phyloP scores from a whole-genome alignment of 1,140 invertebrate genomes.

The Anastrepha obliqua region DNA sequence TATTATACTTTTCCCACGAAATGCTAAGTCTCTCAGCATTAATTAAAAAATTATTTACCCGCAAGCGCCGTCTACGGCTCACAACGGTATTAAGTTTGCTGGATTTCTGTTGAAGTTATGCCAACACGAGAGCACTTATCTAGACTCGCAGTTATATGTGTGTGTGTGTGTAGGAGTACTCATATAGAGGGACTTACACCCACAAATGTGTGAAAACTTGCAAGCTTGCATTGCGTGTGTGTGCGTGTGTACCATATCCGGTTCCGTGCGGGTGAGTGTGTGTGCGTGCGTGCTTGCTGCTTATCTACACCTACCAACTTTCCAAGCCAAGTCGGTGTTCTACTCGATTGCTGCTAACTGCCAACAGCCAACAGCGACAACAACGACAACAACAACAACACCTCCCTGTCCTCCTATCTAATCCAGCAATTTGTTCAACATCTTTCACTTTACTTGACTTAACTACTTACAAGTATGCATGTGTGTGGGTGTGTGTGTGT shows the following conservation, averaged over 20 bases:
- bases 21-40: no score
- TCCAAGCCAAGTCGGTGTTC: constrained; percentile 6
- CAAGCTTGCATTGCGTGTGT: background rate
- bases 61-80: no score
- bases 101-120: no score
- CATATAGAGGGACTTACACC: no score
- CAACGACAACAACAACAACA: background rate
- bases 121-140: no score
- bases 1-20: no score
- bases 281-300: background rate
- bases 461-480: constrained; percentile 3
- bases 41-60: no score
- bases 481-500: background rate
- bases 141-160: no score
- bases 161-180: no score
- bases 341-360: background rate
- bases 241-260: background rate
- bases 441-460: constrained; percentile 29
- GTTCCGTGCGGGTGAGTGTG: background rate
- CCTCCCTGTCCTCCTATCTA: background rate
- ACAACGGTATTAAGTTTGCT: no score
- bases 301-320: constrained; percentile 1
- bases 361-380: background rate
- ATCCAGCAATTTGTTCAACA: constrained; percentile 41
- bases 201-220: background rate